Conservation (phyloP, 2,797 vertebrate species). For the Poecilia velifera region DNA sequence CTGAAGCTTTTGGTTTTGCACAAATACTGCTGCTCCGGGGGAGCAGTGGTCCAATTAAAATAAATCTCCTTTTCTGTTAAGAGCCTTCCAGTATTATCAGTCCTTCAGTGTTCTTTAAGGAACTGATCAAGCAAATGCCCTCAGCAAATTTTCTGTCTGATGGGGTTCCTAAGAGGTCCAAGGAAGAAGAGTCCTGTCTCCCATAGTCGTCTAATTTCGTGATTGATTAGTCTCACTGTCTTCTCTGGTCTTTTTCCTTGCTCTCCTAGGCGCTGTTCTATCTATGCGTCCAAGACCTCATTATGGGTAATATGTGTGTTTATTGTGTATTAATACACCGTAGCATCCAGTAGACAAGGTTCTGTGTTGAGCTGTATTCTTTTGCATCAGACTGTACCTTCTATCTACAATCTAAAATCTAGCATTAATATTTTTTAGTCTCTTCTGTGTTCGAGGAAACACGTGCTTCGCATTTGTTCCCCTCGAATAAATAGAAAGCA, state of each 20-base stretch:
- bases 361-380: background rate
- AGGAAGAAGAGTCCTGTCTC: slow-evolving; percentile 46
- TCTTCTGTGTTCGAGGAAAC: background rate
- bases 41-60: slow-evolving; percentile 41
- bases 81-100: slow-evolving; percentile 15
- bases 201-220: slow-evolving; percentile 44
- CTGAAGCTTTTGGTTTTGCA: slow-evolving; percentile 25
- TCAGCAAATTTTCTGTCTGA: slow-evolving; percentile 42
- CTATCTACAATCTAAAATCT: background rate
- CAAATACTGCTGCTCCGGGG: slow-evolving; percentile 8
- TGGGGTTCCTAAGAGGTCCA: slow-evolving; percentile 42
- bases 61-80: slow-evolving; percentile 33
- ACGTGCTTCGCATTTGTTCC: background rate
- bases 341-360: background rate
- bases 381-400: background rate
- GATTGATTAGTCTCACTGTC: background rate
- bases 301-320: background rate
- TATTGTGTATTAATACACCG: background rate
- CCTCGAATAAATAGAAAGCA: slow-evolving; percentile 9
- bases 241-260: slow-evolving; percentile 24
- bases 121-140: slow-evolving; percentile 12
- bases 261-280: background rate
- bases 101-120: slow-evolving; percentile 24
- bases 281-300: background rate
- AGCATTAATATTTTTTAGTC: background rate